Evolutionary conservation across 2,888 invertebrate species (phyloP).

Genomic region (Acanthosepion esculentum): DNA sequence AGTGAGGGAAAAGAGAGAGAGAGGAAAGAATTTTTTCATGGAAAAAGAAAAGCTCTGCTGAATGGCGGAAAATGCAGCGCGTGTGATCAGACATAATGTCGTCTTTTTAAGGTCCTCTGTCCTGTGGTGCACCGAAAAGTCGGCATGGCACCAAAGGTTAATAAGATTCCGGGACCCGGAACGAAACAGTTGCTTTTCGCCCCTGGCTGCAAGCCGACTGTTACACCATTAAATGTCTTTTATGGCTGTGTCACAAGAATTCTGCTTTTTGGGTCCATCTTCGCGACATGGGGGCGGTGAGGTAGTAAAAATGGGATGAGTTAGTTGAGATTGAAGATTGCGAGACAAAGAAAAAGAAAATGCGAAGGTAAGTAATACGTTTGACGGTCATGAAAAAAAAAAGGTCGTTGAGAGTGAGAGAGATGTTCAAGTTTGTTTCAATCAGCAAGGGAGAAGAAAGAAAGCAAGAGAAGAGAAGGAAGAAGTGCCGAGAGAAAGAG

Average conservation of each 20-base stretch:
- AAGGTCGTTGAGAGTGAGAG: too few species aligned
- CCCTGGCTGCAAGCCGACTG: background rate
- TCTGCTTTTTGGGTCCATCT: background rate
- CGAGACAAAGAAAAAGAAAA: too few species aligned
- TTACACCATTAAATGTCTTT: background rate
- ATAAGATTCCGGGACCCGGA: background rate
- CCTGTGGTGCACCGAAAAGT: background rate
- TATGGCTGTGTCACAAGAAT: background rate
- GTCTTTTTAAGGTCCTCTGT: background rate
- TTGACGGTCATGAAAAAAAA: too few species aligned
- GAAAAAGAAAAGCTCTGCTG: background rate
- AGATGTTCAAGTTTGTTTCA: too few species aligned
- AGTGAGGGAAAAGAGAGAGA: too few species aligned
- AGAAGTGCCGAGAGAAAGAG: too few species aligned
- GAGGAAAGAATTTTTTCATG: too few species aligned
- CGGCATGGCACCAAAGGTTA: background rate
- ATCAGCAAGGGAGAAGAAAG: too few species aligned
- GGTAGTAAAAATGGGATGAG: background rate
- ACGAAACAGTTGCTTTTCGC: constrained; percentile 20
- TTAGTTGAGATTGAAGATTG: too few species aligned
- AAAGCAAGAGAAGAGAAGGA: too few species aligned
- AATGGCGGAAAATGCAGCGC: background rate
- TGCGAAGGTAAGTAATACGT: too few species aligned
- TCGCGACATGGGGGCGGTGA: background rate
- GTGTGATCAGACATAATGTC: background rate